phyloP scores from a whole-genome alignment of 2,888 invertebrate species.

The Drosophila setosimentum region DNA sequence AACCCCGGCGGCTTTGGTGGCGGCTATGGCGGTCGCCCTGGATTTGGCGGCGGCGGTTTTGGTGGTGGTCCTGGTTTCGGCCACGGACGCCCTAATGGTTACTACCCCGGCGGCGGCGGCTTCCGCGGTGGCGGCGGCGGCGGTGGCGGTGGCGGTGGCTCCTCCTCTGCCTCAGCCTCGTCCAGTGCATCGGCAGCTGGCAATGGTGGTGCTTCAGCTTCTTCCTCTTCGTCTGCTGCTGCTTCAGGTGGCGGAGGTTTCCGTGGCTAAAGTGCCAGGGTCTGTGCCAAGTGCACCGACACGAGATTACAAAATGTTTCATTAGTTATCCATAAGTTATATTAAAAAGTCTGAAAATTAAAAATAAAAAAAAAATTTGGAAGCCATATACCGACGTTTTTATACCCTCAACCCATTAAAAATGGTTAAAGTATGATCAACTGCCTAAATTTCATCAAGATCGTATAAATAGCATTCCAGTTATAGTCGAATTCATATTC shows the following conservation, averaged over 20 bases:
- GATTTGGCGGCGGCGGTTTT: slow-evolving; percentile 17
- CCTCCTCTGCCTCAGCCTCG: slow-evolving; percentile 35
- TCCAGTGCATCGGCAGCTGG: slow-evolving; percentile 28
- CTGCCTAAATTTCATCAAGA: too few species aligned
- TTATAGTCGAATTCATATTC: too few species aligned
- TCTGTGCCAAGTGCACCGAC: slow-evolving; percentile 11
- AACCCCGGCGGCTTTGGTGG: slow-evolving; percentile 10
- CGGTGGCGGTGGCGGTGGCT: slow-evolving; percentile 11
- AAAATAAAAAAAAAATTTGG: slow-evolving; percentile 6
- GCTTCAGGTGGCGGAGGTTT: slow-evolving; percentile 25
- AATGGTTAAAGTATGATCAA: too few species aligned
- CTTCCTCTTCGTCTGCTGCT: slow-evolving; percentile 28
- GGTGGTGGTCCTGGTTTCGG: slow-evolving; percentile 16
- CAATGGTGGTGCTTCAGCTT: slow-evolving; percentile 21
- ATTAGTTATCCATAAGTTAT: slow-evolving; percentile 17
- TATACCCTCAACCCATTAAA: too few species aligned
- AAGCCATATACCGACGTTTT: background rate
- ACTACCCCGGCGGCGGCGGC: slow-evolving; percentile 16
- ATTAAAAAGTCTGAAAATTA: slow-evolving; percentile 40
- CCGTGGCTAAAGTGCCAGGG: slow-evolving; percentile 26
- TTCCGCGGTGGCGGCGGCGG: slow-evolving; percentile 20
- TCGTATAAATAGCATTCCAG: too few species aligned
- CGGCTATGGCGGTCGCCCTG: slow-evolving; percentile 13
- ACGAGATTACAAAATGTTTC: slow-evolving; percentile 26
- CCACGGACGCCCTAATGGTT: slow-evolving; percentile 7